A percentile compares a stretch with the other conserved stretches of the same genome.
Conservation (phyloP, 2,797 vertebrate genomes). For the Sebastiscus tertius region DNA sequence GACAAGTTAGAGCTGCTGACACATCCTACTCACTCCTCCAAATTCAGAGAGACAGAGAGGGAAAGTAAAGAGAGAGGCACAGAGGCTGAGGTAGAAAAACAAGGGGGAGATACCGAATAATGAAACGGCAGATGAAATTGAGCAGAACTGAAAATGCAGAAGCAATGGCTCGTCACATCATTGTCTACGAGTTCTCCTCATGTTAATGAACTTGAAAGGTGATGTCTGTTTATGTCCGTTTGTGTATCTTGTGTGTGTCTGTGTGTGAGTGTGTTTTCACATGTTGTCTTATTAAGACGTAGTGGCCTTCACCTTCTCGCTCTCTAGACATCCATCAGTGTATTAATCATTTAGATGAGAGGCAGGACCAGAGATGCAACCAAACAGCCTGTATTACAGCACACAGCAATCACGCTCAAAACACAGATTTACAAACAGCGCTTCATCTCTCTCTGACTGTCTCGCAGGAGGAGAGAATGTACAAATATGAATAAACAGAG, state of each 20-base stretch:
- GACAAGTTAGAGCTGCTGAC: slow-evolving; percentile 46
- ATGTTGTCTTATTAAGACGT: slow-evolving; percentile 42
- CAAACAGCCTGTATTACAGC: not conserved
- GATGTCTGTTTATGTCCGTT: slow-evolving; percentile 7
- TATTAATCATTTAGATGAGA: slow-evolving; percentile 49
- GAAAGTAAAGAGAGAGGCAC: slow-evolving; percentile 3
- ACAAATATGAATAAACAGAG: not conserved
- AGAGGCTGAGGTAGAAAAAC: slow-evolving; percentile 6
- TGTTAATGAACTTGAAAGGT: slow-evolving; percentile 30
- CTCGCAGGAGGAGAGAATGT: not conserved
- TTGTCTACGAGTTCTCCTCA: not conserved
- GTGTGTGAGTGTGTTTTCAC: slow-evolving; percentile 5
- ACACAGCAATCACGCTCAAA: slow-evolving; percentile 3
- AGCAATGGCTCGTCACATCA: slow-evolving; percentile 7
- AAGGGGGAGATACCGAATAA: not conserved
- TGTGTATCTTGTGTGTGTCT: not conserved
- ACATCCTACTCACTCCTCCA: slow-evolving; percentile 27
- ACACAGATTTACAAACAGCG: not conserved
- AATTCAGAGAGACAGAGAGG: slow-evolving; percentile 23
- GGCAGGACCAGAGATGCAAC: not conserved
- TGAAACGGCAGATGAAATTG: slow-evolving; percentile 37
- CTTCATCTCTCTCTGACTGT: not conserved
- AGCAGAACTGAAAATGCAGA: slow-evolving; percentile 35
- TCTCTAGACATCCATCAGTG: slow-evolving; percentile 44
- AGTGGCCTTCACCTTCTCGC: slow-evolving; percentile 43